Evolutionary conservation across 92 coral and sea anemone species (phyloP), one percentile per base, ranked within the genome.

Genomic region (Blastomussa wellsi): DNA sequence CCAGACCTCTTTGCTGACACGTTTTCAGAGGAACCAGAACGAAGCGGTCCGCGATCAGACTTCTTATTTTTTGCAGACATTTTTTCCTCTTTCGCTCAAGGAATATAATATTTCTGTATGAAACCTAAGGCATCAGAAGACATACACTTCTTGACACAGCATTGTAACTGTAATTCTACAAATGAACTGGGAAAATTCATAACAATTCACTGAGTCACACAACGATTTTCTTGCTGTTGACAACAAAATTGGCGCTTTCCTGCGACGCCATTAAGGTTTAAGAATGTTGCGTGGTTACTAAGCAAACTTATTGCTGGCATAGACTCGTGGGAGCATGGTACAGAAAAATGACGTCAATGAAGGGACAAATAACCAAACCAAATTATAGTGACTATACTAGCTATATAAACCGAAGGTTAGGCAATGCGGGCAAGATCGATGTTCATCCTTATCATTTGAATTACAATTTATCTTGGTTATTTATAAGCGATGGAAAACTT

Each of bases 211-310:
- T 16, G 11, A 6, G 53, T 83, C 73, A 42, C 62, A 74, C 60
- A 73, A 74, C 71, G 24, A 41, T 35, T 82, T 82, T 82, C 69
- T 71, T 82, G 86, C 57, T 55, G 77, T 73, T 72, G 79, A 89
- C 88, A 73, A 82, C 88, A 68, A 67, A 89, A 62, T 89, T 86
- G 92, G 90, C 89, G 92, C 92, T 86, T 48, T 81, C 48, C 79
- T 78, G 73, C 82, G 92, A 89, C 92, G 90, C 92, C 92, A 89
- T 89, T 89, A 80, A 76, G 82, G 89, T 85, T 80, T 36, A 65
- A 78, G 62, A 79, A 37, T 57, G 64, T 55, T 52, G 83, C 76
- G 80, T n/a, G 92, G 92, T 29, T 89, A 76, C 92, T 53, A 73
- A 89, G 92, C 78, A 53, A 0, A 36, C 44, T 51, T 14, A 17